These are phyloP conservation scores for Ceyx margarethae DNA, from an alignment of 2,113 vertebrate genomes.

Conservation along the genomic window DNA sequence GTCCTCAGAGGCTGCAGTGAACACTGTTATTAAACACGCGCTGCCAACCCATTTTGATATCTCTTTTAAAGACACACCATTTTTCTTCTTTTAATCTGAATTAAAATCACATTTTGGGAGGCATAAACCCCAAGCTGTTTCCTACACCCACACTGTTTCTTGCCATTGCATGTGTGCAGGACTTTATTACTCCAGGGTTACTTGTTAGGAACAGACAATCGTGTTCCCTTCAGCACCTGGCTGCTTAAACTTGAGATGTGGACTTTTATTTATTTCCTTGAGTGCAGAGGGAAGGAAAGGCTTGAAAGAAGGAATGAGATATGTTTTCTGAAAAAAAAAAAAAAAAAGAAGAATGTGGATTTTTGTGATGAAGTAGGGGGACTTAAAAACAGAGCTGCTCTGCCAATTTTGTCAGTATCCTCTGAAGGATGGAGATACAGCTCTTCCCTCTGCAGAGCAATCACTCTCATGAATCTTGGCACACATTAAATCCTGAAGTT, in stretches of 20 bases:
- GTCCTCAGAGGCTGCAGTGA: not conserved
- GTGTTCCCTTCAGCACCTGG: not conserved
- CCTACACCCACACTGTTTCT: not conserved
- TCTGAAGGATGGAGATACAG: conserved; percentile 24
- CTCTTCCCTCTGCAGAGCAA: conserved; percentile 46
- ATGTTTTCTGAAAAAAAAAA: not conserved
- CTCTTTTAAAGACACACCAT: not conserved
- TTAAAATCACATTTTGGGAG: conserved; percentile 2
- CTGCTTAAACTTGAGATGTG: not conserved
- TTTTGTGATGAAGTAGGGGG: conserved; percentile 2
- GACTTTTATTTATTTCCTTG: conserved; percentile 9
- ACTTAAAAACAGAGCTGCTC: conserved; percentile 8
- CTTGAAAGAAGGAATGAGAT: not conserved
- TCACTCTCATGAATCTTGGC: conserved; percentile 34
- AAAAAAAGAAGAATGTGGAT: not conserved
- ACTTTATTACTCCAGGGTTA: conserved; percentile 28
- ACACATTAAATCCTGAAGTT: conserved; percentile 20
- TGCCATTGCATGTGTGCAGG: not conserved
- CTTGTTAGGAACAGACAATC: not conserved
- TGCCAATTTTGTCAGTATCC: conserved; percentile 21
- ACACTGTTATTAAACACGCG: not conserved
- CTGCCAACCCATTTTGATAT: not conserved
- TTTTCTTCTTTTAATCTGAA: not conserved
- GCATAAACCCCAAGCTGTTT: not conserved
- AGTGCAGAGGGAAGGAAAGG: not conserved